A percentile compares a stretch with the other conserved stretches of the same genome.
These are phyloP conservation scores for Tympanoctomys barrerae DNA, from an alignment of 2,797 vertebrate species.

Conservation along the genomic window DNA sequence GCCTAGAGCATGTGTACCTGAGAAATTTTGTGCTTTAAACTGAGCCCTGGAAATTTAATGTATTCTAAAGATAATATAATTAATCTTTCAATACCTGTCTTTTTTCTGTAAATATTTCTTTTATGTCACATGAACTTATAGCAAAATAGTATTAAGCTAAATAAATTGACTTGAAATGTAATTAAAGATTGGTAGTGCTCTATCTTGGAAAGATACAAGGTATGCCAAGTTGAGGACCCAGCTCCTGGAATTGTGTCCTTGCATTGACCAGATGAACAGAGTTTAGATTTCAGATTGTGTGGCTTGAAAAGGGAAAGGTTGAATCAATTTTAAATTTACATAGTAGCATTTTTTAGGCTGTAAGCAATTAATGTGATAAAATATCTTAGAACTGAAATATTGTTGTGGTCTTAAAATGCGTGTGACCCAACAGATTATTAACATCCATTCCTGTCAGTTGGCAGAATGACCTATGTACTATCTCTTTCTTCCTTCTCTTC, in stretches of 20 bases:
- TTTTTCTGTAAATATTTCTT: conserved; percentile 71
- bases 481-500: no score
- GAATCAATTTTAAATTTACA: conserved; percentile 21
- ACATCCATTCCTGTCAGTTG: not conserved
- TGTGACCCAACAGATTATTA: not conserved
- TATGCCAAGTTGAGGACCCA: not conserved
- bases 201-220: conserved; percentile 56
- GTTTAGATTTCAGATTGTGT: conserved; percentile 38
- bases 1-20: conserved; percentile 4
- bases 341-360: conserved; percentile 16
- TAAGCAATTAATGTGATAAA: conserved; percentile 36
- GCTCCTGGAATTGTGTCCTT: conserved; percentile 24
- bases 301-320: not conserved
- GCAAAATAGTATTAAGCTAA: conserved; percentile 69
- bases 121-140: conserved; percentile 47
- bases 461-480: not conserved
- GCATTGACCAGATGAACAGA: not conserved
- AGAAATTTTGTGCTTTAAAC: conserved; percentile 50
- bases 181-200: conserved; percentile 56
- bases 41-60: conserved; percentile 8
- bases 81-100: conserved; percentile 43
- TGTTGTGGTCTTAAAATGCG: not conserved
- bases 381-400: conserved; percentile 12
- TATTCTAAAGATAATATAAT: conserved; percentile 66
- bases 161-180: conserved; percentile 64